Evolutionary conservation across 53 echinoderm and acorn worm species (phyloP), one percentile per base, ranked within the genome.

Genomic region (Astropecten irregularis): DNA sequence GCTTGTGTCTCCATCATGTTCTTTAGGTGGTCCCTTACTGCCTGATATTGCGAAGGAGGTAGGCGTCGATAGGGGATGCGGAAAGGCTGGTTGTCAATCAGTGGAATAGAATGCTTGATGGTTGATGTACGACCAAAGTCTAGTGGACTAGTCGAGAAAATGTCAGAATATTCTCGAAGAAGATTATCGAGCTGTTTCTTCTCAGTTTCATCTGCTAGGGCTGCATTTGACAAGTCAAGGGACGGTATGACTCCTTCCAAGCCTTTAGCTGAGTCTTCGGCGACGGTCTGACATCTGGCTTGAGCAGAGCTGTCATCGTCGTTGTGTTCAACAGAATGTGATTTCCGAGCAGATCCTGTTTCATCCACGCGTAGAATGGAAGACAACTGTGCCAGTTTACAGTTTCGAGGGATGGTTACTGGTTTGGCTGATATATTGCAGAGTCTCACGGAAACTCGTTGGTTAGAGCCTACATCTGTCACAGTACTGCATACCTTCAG

Each of bases 11-110:
- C 34, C 26, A 44, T 66, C 82, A 64, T 82, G 34, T 27, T 34
- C 47, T 46, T 47, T 20, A 65, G 15, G 29, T 82, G 82, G 47
- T 57, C 34, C 32, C 50, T 66, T 18, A 82, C 66, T 6, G 37
- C 66, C 19, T 82, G 66, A 34, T 49, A 82, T 50, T 82, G 82
- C 20, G 82, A 23, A 31, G 82, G 82, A 8, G 82, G 65, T 47
- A 82, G 64, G 20, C 82, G 28, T 32, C 47, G 61, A 44, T 81
- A 35, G 4, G 81, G 74, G 9, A 72, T 57, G 7, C 63, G 61
- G 39, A 85, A 73, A 6, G 85, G 73, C n/a, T 60, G 60, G 33
- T 70, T 49, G 29, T 70, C 70, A 70, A 70, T 34, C 49, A 70
- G 49, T 49, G 49, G 49, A 30, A 70, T 70, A 33, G 16, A 29